Evolutionary conservation across 1,140 invertebrate genomes (phyloP).

Genomic region (Tribolium madens): DNA sequence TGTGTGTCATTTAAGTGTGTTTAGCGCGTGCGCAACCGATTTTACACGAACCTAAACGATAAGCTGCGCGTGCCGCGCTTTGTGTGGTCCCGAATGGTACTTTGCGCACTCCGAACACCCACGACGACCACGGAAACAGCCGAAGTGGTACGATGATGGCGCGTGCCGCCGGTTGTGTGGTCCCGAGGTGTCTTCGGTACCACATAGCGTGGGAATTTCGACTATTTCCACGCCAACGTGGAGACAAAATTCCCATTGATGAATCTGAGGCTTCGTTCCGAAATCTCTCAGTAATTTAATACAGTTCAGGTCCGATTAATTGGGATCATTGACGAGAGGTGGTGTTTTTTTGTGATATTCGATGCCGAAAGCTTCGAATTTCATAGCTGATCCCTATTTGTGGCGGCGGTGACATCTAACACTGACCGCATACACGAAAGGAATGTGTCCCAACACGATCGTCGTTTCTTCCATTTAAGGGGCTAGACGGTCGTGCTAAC

Average conservation of each 20-base stretch:
- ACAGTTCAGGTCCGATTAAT: conserved; percentile 40
- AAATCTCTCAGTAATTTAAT: neutral
- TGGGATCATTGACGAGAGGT: conserved; percentile 47
- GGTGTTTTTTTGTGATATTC: conserved; percentile 47
- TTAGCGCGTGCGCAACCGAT: conserved; percentile 46
- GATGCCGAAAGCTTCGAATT: conserved; percentile 50
- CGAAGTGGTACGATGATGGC: conserved; percentile 42
- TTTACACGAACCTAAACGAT: conserved; percentile 31
- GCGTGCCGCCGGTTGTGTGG: conserved; percentile 54
- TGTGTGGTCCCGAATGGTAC: conserved; percentile 54
- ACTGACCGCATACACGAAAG: conserved; percentile 52
- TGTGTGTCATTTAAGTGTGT: neutral
- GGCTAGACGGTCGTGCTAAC: conserved; percentile 14
- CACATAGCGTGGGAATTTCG: too few relatives aligned
- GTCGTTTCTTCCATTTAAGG: conserved; percentile 50
- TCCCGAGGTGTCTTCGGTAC: conserved; percentile 23
- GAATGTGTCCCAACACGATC: conserved; percentile 52
- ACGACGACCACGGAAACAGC: conserved; percentile 39
- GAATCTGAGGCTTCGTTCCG: neutral
- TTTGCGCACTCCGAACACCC: conserved; percentile 47
- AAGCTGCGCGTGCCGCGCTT: conserved; percentile 57
- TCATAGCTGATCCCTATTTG: conserved; percentile 49
- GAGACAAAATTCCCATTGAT: conserved; percentile 4
- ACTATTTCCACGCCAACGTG: too few relatives aligned
- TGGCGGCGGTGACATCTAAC: conserved; percentile 54